Evolutionary conservation across 1,140 invertebrate species (phyloP).

Genomic region (Drosophila neocordata): DNA sequence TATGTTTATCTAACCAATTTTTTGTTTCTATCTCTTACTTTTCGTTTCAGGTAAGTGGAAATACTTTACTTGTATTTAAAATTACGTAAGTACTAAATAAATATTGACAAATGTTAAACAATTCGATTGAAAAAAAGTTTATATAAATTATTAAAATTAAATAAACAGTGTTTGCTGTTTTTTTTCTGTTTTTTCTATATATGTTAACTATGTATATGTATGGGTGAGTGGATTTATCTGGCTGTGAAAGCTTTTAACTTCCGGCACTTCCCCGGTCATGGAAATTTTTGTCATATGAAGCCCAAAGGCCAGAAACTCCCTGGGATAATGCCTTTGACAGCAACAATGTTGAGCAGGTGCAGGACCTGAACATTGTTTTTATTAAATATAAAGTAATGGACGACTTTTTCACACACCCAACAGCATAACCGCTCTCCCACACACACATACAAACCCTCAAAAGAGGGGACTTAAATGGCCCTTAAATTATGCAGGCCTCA

Average conservation of each 20-base stretch:
- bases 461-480: conserved; percentile 23
- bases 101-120: conserved; percentile 10
- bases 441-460: conserved; percentile 4
- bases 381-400: conserved; percentile 70
- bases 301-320: conserved; percentile 13
- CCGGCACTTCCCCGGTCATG: conserved; percentile 20
- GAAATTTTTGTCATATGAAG: conserved; percentile 20
- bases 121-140: conserved; percentile 8
- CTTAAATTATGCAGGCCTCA: conserved; percentile 50
- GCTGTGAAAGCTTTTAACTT: conserved; percentile 47
- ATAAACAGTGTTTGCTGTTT: neutral
- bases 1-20: conserved; percentile 10
- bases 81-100: conserved; percentile 23
- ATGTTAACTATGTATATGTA: neutral
- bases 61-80: neutral
- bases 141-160: conserved; percentile 6
- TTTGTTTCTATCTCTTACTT: neutral
- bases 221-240: conserved; percentile 1
- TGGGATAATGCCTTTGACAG: conserved; percentile 55
- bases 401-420: conserved; percentile 19
- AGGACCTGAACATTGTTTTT: conserved; percentile 60
- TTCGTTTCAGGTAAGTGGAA: conserved; percentile 57
- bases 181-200: neutral
- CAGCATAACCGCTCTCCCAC: neutral
- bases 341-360: conserved; percentile 22